Base-by-base conservation (phyloP, 2,888 invertebrate species). In the Esperia sulphurella region DNA sequence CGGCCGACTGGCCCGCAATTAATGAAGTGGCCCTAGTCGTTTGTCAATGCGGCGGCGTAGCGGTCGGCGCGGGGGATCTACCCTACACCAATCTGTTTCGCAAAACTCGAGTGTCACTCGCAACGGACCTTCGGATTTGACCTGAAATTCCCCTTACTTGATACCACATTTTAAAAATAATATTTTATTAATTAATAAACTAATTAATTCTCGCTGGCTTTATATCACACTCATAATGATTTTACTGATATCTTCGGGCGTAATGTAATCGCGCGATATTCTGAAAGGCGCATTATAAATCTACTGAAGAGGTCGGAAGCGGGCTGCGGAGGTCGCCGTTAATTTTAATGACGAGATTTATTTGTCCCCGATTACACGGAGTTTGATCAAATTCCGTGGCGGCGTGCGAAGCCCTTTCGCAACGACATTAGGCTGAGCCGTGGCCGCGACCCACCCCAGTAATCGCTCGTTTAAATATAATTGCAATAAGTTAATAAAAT, bases 401-500 rank as follows among this genome's bases (percentile, higher is more conserved):
- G 60, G 66, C 62, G 65, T 68, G 68, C 69, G 43, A 46, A 40
- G 71, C 68, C 67, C 68, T 63, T 65, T 67, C 65, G 63, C 61
- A 64, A 69, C 67, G 72, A 73, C 62, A 71, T 79, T 75, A 77
- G 68, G 61, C 65, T 59, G 59, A 55, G 61, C 37, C 21, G 21
- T 21, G 33, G 21, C 60, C 57, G 57, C 58, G 64, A 63, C 61
- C 60, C 63, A 58, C 65, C 68, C 66, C 68, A 57, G 68, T 79
- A 81, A 83, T 81, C 74, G 75, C 63, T 62, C 80, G 75, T 79
- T 83, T 80, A 83, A 83, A 83, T 82, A 79, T 85, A 82, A 84
- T 84, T 80, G 80, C 80, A 80, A 85, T 84, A 87, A 85, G 80
- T 84, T 84, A 81, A 84, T 83, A 81, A 83, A 82, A 81, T 76